Base-by-base conservation (phyloP, 2,797 vertebrate species). In the Poecilia gillii region DNA sequence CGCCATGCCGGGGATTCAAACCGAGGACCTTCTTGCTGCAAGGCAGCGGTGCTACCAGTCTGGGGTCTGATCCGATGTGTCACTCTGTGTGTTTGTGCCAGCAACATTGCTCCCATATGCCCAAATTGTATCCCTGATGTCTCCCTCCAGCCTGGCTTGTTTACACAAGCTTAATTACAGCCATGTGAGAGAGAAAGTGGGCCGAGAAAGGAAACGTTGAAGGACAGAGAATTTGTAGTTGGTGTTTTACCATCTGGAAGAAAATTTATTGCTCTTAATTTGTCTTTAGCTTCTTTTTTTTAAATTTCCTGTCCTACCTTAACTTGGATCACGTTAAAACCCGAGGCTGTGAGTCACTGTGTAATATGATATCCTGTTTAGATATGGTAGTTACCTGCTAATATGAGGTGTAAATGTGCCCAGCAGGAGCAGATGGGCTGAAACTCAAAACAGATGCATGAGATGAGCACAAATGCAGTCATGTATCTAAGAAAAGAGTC, bases 111-210 rank as follows among this genome's bases (percentile, higher is more conserved):
- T 90, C 85, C 88, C 79, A 77, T 80, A 76, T 81, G 86, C 77
- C 79, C 75, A 77, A 87, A 62, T 87, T 79, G 78, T 91, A 90
- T 93, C 87, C 82, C 81, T 88, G 73, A 89, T 92, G 86, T 89
- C 84, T 90, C 78, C 90, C 72, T 86, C 81, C 72, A 85, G 80
- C 80, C 87, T 89, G 4, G 66, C 87, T 90, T 92, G 87, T 94
- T 93, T 93, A 91, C 83, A 90, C 12, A 66, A 84, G 75, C 28
- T 33, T 93, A 92, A 93, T 94, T 91, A 85, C 84, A 90, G 85
- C 90, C 87, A 91, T 85, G 79, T 91, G 85, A 87, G 79, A 89
- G 75, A 73, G 86, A 88, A 78, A 78, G 79, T 78, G 76, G 86
- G 79, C 87, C 72, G 70, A 28, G 57, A 43, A 59, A 74, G 77